Percentiles rank a stretch among this genome's conserved stretches.
Conservation (phyloP, 2,888 invertebrate species). For the Calameuta idolon region DNA sequence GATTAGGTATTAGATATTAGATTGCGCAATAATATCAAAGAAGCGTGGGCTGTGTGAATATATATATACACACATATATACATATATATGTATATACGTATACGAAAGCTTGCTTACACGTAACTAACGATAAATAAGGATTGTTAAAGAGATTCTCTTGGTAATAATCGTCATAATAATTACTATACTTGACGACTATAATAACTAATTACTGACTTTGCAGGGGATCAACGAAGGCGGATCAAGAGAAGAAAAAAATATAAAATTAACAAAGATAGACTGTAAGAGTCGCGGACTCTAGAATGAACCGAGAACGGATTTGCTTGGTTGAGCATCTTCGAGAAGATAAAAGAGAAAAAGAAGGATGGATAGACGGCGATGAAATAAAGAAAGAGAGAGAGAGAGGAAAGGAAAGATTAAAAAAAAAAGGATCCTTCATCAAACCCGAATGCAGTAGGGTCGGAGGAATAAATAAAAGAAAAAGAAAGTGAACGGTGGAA, state of each 20-base stretch:
- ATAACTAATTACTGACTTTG: neutral
- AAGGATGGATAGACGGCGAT: neutral
- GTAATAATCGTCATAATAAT: neutral
- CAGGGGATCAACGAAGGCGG: neutral
- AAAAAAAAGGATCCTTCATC: slow-evolving; percentile 28
- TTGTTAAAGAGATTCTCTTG: neutral
- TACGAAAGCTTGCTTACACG: neutral
- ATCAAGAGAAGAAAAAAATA: neutral
- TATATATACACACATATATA: too few species aligned
- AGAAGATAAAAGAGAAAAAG: neutral
- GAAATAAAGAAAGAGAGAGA: neutral
- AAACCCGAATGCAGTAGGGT: slow-evolving; percentile 25
- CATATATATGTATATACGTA: neutral
- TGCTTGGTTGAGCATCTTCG: neutral
- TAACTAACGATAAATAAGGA: neutral
- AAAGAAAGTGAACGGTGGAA: slow-evolving; percentile 11
- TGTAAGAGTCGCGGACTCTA: neutral
- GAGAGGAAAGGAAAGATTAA: neutral
- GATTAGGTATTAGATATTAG: slow-evolving; percentile 8
- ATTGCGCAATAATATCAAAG: neutral
- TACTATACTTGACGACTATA: neutral
- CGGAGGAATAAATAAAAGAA: slow-evolving; percentile 21
- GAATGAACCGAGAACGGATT: neutral
- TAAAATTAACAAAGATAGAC: neutral
- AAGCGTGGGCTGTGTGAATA: neutral